phyloP scores from a whole-genome alignment of 2,113 vertebrate species.

The Syrmaticus mikado region DNA sequence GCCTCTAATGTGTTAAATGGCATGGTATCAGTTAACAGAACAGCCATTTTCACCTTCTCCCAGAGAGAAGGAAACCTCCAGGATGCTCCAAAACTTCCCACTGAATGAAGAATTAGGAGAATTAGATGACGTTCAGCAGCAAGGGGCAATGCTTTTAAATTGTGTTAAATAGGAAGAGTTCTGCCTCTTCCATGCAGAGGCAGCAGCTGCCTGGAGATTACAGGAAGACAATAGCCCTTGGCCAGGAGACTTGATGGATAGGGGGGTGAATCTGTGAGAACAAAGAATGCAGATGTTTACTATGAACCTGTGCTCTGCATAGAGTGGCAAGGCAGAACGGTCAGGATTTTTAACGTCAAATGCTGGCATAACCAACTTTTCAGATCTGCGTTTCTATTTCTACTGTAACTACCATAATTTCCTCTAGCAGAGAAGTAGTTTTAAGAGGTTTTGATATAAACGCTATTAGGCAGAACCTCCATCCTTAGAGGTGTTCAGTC shows the following conservation, averaged over 20 bases:
- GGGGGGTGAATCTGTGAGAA: neutral
- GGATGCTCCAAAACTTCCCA: neutral
- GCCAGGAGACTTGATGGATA: accelerated
- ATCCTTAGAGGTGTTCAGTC: neutral
- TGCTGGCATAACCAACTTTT: neutral
- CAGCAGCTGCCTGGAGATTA: too few relatives aligned
- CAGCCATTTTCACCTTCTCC: neutral
- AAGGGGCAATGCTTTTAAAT: neutral
- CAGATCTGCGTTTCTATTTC: neutral
- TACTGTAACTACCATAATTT: neutral
- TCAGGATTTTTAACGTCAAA: neutral
- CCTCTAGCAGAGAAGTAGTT: neutral
- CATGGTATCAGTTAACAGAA: neutral
- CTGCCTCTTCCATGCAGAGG: neutral
- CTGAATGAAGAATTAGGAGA: neutral
- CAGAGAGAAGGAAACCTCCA: neutral
- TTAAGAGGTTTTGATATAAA: neutral
- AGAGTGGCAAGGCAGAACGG: neutral
- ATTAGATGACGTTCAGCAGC: neutral
- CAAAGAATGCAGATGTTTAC: neutral
- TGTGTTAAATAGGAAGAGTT: too few relatives aligned
- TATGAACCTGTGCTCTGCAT: neutral
- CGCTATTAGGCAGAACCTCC: neutral
- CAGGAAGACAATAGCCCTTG: neutral
- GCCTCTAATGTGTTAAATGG: neutral